Base-by-base conservation (phyloP, 2,797 vertebrate genomes). In the Coregonus ussuriensis region DNA sequence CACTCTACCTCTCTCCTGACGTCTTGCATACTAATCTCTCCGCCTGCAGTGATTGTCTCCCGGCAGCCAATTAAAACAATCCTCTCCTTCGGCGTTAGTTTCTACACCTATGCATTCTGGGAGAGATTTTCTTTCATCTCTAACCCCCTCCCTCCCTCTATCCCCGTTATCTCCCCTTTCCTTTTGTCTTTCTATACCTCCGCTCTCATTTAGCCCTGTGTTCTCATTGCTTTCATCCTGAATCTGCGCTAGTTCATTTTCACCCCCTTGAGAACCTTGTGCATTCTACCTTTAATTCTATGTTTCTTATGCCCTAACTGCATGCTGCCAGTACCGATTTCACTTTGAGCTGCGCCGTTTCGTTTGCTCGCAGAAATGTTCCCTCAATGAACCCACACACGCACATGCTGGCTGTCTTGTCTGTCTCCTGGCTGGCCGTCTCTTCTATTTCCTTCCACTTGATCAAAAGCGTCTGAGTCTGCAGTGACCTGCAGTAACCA, bases 41-140 rank as follows among this genome's bases (percentile, higher is more conserved):
- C 63, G 91, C 91, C 92, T 85, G 89, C 85, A 88, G 91, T 87
- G 54, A 72, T 93, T 91, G 91, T 93, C 92, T 94, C 93, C 86
- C 93, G 93, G 91, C 91, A 86, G 89, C 91, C 92, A 93, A 94
- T 94, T 94, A 94, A 94, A 93, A 87, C 69, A 81, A 81, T 89
- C 82, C 83, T 85, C 90, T 89, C 82, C 31, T 87, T 85, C 71
- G 85, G 88, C 81, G 85, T 83, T 85, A 89, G 85, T 47, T 47
- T 47, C 41, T 83, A 89, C 81, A 86, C 92, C 88, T 47, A 47
- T 47, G 91, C 91, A 90, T 91, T 91, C 91, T 79, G 82, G 73
- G 87, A 85, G 72, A 51, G 35, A 47, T 47, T 88, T 33, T 79
- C 87, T 91, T 89, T 91, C 87, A 89, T 90, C 87, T 88, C 81